Conservation (phyloP, 1,140 invertebrate species). For the Drosophila bocki region DNA sequence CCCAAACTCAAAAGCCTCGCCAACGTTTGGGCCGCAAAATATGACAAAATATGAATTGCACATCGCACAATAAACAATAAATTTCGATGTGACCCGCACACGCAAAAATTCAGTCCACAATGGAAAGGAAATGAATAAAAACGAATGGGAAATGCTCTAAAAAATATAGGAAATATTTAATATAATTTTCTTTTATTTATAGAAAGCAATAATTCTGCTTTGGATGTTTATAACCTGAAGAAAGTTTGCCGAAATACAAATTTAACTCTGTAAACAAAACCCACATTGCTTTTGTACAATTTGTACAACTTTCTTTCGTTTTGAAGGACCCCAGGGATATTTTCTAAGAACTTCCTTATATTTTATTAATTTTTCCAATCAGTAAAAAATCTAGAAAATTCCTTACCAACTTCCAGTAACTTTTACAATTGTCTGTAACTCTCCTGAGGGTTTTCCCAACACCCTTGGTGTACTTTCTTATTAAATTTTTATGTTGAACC, state of each 20-base stretch:
- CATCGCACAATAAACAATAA: constrained; percentile 76
- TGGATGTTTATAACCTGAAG: neutral
- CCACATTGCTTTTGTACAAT: neutral
- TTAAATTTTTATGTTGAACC: constrained; percentile 17
- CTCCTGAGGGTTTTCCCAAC: constrained; percentile 7
- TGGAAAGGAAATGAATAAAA: neutral
- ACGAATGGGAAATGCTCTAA: constrained; percentile 41
- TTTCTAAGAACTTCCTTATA: neutral
- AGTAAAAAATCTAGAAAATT: neutral
- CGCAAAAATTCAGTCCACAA: constrained; percentile 32
- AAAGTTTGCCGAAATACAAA: neutral
- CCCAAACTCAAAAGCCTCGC: constrained; percentile 52
- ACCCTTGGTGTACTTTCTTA: neutral
- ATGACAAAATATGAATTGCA: constrained; percentile 76
- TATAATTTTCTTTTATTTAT: neutral
- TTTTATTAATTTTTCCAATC: constrained; percentile 7
- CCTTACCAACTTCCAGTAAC: neutral
- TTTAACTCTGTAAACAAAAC: neutral
- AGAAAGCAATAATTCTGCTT: neutral
- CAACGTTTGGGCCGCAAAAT: constrained; percentile 43
- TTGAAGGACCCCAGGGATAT: too few relatives aligned
- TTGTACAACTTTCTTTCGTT: neutral
- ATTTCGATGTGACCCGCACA: constrained; percentile 62
- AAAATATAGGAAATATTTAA: neutral
- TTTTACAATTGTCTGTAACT: neutral